These are phyloP conservation scores for Microvelia longipes DNA, from an alignment of 1,140 invertebrate genomes.

Conservation along the genomic window DNA sequence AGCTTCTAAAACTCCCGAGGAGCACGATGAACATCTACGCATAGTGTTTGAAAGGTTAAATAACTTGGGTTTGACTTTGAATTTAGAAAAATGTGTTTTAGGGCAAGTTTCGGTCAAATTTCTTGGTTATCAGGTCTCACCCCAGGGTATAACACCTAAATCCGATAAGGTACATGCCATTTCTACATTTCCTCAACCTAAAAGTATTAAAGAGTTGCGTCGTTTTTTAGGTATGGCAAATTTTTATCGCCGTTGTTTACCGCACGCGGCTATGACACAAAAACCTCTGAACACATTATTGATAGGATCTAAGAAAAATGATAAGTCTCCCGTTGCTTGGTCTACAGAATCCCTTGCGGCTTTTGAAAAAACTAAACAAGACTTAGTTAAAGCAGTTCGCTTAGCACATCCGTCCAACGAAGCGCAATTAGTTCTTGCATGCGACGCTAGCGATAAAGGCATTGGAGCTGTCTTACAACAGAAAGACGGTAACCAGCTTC, in stretches of 20 bases:
- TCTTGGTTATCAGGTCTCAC: conserved; percentile 25
- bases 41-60: too few species aligned
- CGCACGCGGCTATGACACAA: not conserved
- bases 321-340: conserved; percentile 19
- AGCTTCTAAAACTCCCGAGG: too few species aligned
- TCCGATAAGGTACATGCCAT: conserved; percentile 18
- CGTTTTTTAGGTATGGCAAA: conserved; percentile 5
- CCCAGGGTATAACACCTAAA: conserved; percentile 22
- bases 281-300: not conserved
- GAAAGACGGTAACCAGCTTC: not conserved
- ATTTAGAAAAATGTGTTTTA: conserved; percentile 23
- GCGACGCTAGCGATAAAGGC: not conserved
- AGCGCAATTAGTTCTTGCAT: not conserved
- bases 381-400: conserved; percentile 14
- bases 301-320: conserved; percentile 14
- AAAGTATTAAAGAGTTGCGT: conserved; percentile 16
- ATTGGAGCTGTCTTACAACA: not conserved
- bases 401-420: conserved; percentile 20
- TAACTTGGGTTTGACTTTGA: conserved; percentile 20
- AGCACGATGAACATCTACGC: too few species aligned
- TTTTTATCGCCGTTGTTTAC: conserved; percentile 1
- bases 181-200: conserved; percentile 10
- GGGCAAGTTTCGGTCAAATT: conserved; percentile 22
- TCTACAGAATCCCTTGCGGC: conserved; percentile 14
- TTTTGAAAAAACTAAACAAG: conserved; percentile 20